These are phyloP conservation scores for Lepidotrigona ventralis DNA, from an alignment of 1,140 invertebrate genomes.

Conservation along the genomic window DNA sequence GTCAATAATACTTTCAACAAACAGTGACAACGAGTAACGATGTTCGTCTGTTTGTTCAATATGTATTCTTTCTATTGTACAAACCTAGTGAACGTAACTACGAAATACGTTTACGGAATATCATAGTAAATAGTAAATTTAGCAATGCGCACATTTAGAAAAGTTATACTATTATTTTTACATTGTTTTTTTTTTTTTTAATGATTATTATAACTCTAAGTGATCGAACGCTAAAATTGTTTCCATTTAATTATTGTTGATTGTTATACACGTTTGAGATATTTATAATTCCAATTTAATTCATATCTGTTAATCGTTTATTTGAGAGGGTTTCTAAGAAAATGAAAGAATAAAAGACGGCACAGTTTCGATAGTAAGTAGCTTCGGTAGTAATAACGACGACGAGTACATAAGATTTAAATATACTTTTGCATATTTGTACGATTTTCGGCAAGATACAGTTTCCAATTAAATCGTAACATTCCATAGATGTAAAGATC, in stretches of 20 bases:
- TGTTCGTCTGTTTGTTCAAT: slow-evolving; percentile 14
- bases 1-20: background rate
- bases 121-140: background rate
- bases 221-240: slow-evolving; percentile 49
- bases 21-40: background rate
- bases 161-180: slow-evolving; percentile 29
- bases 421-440: slow-evolving; percentile 24
- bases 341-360: background rate
- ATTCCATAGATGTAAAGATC: slow-evolving; percentile 35
- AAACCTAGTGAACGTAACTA: background rate
- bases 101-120: background rate
- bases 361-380: background rate
- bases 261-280: slow-evolving; percentile 59
- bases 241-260: slow-evolving; percentile 67
- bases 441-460: slow-evolving; percentile 7
- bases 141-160: background rate
- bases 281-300: slow-evolving; percentile 57
- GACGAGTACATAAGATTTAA: background rate
- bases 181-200: slow-evolving; percentile 27
- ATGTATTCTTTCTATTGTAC: slow-evolving; percentile 15
- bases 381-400: background rate
- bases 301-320: slow-evolving; percentile 39
- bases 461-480: slow-evolving; percentile 27
- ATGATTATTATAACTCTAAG: slow-evolving; percentile 38
- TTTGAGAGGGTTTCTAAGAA: slow-evolving; percentile 18